A percentile compares a stretch with the other conserved stretches of the same genome.
phyloP scores from a whole-genome alignment of 2,113 vertebrate species.

The Sander lucioperca region DNA sequence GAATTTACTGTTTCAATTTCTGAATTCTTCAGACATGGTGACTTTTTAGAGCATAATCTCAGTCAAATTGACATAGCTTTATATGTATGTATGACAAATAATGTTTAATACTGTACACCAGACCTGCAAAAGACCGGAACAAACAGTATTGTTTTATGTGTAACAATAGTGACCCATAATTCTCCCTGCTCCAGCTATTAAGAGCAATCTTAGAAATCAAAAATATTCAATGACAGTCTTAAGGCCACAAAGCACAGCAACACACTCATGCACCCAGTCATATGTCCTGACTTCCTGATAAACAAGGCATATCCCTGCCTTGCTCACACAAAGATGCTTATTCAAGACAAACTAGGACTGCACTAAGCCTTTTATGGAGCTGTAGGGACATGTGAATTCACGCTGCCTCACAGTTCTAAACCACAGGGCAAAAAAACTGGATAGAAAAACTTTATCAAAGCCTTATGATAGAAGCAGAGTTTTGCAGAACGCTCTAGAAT shows the following conservation, averaged over 20 bases:
- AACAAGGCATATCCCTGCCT: conserved; percentile 33
- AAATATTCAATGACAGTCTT: conserved; percentile 17
- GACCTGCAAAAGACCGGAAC: not conserved
- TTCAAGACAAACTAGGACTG: conserved; percentile 60
- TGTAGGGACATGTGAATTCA: conserved; percentile 51
- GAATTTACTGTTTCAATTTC: conserved; percentile 9
- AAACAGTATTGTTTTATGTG: conserved; percentile 6
- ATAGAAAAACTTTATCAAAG: conserved; percentile 10
- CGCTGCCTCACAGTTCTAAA: conserved; percentile 20
- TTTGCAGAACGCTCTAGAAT: not conserved
- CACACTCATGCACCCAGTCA: conserved; percentile 61
- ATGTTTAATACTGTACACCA: not conserved
- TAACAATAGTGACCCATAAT: not conserved
- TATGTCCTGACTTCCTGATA: conserved; percentile 49
- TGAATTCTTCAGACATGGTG: not conserved
- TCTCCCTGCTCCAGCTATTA: not conserved
- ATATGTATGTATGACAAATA: not conserved
- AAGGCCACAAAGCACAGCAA: conserved; percentile 25
- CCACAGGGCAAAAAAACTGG: conserved; percentile 40
- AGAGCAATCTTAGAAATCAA: conserved; percentile 3
- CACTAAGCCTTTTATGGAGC: conserved; percentile 17
- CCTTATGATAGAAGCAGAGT: conserved; percentile 1
- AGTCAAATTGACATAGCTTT: not conserved
- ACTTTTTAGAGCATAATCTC: not conserved
- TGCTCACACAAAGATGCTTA: conserved; percentile 69